Evolutionary conservation across 2,113 vertebrate species (phyloP), one percentile per base, ranked within the genome.

Genomic region (Heterotilapia buettikoferi): DNA sequence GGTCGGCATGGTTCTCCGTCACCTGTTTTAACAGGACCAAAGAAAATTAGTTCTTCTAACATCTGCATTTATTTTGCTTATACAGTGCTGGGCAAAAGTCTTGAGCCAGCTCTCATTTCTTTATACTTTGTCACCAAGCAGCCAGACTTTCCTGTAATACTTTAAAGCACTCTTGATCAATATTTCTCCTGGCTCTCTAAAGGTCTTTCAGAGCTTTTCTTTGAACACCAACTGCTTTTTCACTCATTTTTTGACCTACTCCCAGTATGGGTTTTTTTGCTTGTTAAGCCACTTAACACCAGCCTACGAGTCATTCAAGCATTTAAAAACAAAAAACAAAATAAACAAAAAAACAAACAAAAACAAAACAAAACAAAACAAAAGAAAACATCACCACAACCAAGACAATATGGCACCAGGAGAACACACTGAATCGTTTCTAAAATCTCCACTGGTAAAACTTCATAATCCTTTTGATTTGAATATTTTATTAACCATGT

Each of bases 1-100:
- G 97, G 88, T 98, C 97, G 6, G 95, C 97, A 95, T 97, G 94
- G 38, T 88, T 90, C 91, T 97, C 97, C 3, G 86, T 86, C 33
- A 97, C 92, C 97, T 97, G 90, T 40, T 71, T 8, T 1, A 29
- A 83, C 8, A 47, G 4, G 29, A 13, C 47, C 36, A 71, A 26
- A 24, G 38, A 71, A 24, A 16, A 24, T 16, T 8, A n/a, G 36
- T 68, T 68, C 2, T 33, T 63, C 19, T 40, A 40, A 14, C 13
- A 24, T 24, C n/a, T 24, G 38, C 12, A 43, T 43, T 71, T 24
- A 24, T 43, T 43, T 9, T 24, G 5, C n/a, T 71, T 24, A 24
- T 24, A 26, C 66, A 16, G 66, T 38, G 6, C 6, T 40, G 63
- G 4, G 33, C 10, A 38, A 38, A 40, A 40, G 63, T 38, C 63